Base-by-base conservation (phyloP, 2,113 vertebrate species). In the Lathamus discolor region DNA sequence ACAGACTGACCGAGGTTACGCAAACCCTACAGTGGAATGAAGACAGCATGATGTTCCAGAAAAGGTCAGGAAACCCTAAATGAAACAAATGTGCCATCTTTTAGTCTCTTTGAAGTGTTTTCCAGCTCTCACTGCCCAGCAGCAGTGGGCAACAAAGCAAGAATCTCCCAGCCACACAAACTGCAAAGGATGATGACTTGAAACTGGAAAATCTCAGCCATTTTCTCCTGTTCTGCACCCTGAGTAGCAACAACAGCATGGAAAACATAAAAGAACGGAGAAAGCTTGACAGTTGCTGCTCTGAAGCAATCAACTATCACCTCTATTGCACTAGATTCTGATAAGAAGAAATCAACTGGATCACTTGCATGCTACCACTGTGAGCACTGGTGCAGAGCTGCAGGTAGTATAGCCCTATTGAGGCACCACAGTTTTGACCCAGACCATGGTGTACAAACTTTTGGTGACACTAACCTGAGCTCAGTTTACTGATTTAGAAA, bases 21-120 rank as follows among this genome's bases (percentile, higher is more conserved):
- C 44, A 95, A 94, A 96, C 55, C 82, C 55, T 33, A 52, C 17
- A 27, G 24, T 37, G 75, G 59, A 93, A 95, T 59, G 37, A 91
- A 93, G 93, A 92, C 64, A 87, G 48, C 70, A 87, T 18, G 57
- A 88, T 11, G 13, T 91, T 96, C 64, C 27, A 31, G 88, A 96
- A 97, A 90, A 92, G 55, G 66, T 92, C 90, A 85, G 88, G 81
- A 97, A 97, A 93, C 92, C 83, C 77, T 96, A 90, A 97, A 86
- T 81, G 17, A 84, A 86, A 77, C 89, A 88, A 61, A 88, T 62
- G 85, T 79, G 28, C 12, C 68, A 35, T 66, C 51, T 96, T 97
- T 93, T 92, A 85, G 91, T 89, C n/a, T 88, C 96, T 97, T 90
- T 96, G 95, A 97, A 96, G 87, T 3, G 7, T 82, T 28, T 73